Conservation (phyloP, 53 echinoderm and acorn worm genomes). For the Holothuria leucospilota region DNA sequence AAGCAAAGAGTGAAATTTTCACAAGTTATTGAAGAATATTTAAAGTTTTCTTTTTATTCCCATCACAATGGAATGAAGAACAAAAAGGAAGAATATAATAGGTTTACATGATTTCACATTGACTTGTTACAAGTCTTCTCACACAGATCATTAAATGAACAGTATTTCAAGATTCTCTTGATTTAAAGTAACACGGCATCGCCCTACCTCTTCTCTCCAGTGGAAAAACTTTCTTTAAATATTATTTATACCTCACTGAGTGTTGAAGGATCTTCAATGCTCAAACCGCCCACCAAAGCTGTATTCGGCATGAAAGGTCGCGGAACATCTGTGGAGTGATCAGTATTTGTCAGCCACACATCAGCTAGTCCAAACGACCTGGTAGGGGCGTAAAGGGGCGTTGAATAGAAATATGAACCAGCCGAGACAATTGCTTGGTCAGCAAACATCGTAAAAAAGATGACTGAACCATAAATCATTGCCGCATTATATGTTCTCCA, state of each 20-base stretch:
- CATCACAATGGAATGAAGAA: too few species aligned
- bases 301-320: conserved; percentile 77
- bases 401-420: not conserved
- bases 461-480: not conserved
- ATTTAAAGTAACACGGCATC: too few species aligned
- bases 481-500: conserved; percentile 9
- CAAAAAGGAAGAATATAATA: too few species aligned
- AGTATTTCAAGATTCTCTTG: too few species aligned
- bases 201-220: too few species aligned
- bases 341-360: conserved; percentile 78
- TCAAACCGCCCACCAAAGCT: conserved; percentile 75
- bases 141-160: too few species aligned
- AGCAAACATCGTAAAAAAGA: not conserved
- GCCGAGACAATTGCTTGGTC: not conserved
- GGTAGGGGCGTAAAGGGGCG: not conserved
- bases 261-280: conserved; percentile 58
- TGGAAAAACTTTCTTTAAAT: too few species aligned
- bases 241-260: conserved; percentile 62
- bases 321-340: conserved; percentile 74
- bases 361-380: conserved; percentile 58
- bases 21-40: too few species aligned
- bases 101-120: too few species aligned
- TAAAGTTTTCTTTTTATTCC: too few species aligned
- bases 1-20: too few species aligned
- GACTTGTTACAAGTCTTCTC: too few species aligned